These are phyloP conservation scores for Sceloporus tristichus DNA, from an alignment of 2,113 vertebrate species.

Conservation along the genomic window DNA sequence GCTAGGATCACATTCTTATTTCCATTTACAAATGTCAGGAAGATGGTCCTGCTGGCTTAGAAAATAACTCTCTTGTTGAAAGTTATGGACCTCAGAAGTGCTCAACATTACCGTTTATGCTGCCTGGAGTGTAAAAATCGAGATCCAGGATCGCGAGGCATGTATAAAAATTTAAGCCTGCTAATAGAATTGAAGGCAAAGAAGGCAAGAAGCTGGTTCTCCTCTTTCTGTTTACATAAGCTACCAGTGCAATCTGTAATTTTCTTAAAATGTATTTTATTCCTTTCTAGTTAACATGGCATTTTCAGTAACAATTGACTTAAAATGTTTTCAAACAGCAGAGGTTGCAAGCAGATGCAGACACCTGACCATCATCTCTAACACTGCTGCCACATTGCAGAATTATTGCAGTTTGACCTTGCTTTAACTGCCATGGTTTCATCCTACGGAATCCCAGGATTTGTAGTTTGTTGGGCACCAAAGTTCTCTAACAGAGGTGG, in stretches of 20 bases:
- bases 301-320: background rate
- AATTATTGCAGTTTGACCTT: too few species aligned
- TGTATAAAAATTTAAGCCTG: background rate
- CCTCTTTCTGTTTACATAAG: background rate
- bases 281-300: background rate
- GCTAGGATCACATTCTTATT: conserved; percentile 56
- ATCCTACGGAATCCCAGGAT: too few species aligned
- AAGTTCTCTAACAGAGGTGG: too few species aligned
- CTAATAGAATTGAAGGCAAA: background rate
- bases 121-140: background rate
- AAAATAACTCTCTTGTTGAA: background rate
- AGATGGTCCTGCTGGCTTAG: background rate
- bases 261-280: background rate
- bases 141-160: too few species aligned
- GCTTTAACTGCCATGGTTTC: too few species aligned
- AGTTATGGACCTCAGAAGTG: background rate
- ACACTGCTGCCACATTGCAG: too few species aligned
- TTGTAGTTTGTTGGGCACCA: too few species aligned
- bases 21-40: background rate
- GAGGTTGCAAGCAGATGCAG: background rate
- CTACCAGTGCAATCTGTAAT: background rate
- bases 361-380: background rate
- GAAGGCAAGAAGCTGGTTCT: background rate
- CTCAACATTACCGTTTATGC: background rate
- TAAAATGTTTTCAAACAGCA: background rate